A percentile compares a stretch with the other conserved stretches of the same genome.
Evolutionary conservation across 2,888 invertebrate genomes (phyloP).

Genomic region (Pecten maximus): DNA sequence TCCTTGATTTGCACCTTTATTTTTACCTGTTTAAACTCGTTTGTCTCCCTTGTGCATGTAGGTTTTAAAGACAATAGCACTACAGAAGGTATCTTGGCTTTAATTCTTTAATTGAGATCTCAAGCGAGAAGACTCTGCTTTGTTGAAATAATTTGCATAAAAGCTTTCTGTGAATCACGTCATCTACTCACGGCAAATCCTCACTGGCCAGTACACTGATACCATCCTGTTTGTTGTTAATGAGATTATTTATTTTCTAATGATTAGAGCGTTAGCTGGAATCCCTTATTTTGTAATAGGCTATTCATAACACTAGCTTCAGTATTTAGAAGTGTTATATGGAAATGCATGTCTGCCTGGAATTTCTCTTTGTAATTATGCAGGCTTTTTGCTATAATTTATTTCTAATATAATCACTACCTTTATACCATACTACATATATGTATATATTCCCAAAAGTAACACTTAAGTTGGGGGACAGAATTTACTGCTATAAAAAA

Average conservation of each 20-base stretch:
- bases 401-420: background rate
- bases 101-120: background rate
- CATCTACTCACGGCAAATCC: no score
- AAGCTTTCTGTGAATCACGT: background rate
- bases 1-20: background rate
- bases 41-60: conserved; percentile 12
- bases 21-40: background rate
- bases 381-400: background rate
- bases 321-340: background rate
- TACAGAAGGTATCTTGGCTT: conserved; percentile 21
- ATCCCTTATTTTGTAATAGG: no score
- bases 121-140: background rate
- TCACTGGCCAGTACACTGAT: no score
- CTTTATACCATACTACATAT: background rate
- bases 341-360: background rate
- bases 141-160: background rate
- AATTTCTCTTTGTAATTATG: background rate
- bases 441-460: background rate
- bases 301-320: no score
- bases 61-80: background rate
- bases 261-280: no score
- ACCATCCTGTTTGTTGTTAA: no score
- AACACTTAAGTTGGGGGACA: background rate
- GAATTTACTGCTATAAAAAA: no score
- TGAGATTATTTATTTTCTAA: no score